Percentiles rank a stretch among this genome's conserved stretches.
Conservation (phyloP, 2,888 invertebrate species). For the Limenitis camilla region DNA sequence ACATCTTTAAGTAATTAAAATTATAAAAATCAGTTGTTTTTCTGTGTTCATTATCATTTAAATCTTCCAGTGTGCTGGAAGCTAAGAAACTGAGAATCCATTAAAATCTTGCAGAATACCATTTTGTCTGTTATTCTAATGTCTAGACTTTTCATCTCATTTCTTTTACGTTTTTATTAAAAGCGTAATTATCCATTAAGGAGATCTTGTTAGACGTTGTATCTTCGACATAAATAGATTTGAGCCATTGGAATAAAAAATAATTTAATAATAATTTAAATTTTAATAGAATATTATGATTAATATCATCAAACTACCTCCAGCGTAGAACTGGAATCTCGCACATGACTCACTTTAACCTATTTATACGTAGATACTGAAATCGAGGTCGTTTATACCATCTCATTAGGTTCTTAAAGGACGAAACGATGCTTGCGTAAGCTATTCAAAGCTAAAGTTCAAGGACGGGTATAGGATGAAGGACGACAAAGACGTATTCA, state of each 20-base stretch:
- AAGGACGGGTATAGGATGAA: constrained; percentile 18
- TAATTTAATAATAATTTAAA: no score
- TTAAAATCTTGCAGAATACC: constrained; percentile 4
- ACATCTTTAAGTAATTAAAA: no score
- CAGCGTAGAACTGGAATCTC: no score
- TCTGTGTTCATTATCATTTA: no score
- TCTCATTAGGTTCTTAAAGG: constrained; percentile 4
- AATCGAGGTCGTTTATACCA: not conserved
- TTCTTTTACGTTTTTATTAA: constrained; percentile 5
- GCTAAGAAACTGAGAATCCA: no score
- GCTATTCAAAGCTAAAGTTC: constrained; percentile 19
- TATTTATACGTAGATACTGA: not conserved
- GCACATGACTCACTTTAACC: no score
- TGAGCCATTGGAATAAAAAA: not conserved
- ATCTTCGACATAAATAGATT: constrained; percentile 7
- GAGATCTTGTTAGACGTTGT: no score
- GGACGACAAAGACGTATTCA: constrained; percentile 4
- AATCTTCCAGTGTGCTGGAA: no score
- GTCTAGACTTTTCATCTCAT: constrained; percentile 11
- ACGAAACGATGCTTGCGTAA: constrained; percentile 8
- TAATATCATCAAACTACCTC: no score
- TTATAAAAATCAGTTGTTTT: no score
- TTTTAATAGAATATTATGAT: no score
- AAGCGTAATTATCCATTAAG: constrained; percentile 11
- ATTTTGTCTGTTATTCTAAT: constrained; percentile 19